phyloP scores from a whole-genome alignment of 2,113 vertebrate genomes.

The Grammomys dolichurus region DNA sequence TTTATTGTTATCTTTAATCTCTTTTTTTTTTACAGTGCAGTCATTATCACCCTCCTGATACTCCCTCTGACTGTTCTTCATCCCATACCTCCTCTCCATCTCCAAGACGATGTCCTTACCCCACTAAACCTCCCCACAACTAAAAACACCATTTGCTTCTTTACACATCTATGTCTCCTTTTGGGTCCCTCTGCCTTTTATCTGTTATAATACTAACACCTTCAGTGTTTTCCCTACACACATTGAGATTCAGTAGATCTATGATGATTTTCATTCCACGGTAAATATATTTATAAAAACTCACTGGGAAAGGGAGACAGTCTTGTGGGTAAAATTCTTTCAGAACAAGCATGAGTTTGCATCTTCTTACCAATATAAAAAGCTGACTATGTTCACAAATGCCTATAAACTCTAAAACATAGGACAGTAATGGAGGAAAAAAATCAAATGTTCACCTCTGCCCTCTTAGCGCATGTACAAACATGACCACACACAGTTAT shows the following conservation, averaged over 20 bases:
- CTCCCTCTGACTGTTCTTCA: no score
- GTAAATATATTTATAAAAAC: constrained; percentile 3
- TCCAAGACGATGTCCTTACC: no score
- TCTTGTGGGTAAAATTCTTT: background rate
- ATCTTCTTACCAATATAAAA: background rate
- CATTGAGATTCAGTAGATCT: background rate
- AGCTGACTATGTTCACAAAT: background rate
- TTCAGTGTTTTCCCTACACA: background rate
- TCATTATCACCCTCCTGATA: no score
- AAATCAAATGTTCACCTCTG: background rate
- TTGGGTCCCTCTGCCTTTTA: constrained; percentile 34
- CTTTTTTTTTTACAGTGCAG: no score
- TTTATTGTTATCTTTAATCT: background rate
- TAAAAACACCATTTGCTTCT: constrained; percentile 21
- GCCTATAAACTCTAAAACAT: background rate
- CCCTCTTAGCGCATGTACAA: background rate
- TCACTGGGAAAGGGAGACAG: background rate
- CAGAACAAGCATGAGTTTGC: background rate
- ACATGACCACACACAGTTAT: no score
- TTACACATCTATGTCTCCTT: constrained; percentile 43
- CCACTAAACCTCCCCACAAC: no score
- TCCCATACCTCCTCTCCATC: no score
- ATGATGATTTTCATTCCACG: background rate
- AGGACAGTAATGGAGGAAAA: background rate
- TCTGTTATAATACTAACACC: background rate